Conservation (phyloP, 2,113 vertebrate species). For the Microcebus tavaratra region DNA sequence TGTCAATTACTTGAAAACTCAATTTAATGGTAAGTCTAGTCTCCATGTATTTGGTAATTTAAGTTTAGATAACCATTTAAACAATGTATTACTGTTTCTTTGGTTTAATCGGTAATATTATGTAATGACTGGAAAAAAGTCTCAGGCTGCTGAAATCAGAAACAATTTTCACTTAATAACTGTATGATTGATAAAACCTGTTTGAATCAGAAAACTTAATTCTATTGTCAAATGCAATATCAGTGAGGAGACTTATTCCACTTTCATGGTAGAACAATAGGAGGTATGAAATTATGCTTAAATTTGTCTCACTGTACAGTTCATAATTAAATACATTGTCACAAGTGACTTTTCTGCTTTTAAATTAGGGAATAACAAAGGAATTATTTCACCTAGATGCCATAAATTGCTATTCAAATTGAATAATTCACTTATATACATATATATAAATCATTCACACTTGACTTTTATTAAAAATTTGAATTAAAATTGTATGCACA, state of each 20-base stretch:
- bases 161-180: conserved; percentile 33
- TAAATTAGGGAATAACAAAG: conserved; percentile 37
- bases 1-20: conserved; percentile 33
- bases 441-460: background rate
- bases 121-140: background rate
- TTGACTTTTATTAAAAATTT: conserved; percentile 14
- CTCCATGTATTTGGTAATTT: background rate
- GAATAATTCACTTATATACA: background rate
- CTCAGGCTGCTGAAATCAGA: background rate
- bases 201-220: conserved; percentile 58
- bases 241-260: background rate
- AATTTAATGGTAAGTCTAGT: background rate
- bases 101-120: conserved; percentile 4
- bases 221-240: background rate
- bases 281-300: conserved; percentile 6
- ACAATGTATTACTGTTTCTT: background rate
- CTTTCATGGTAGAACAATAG: conserved; percentile 49
- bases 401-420: conserved; percentile 20
- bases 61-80: background rate
- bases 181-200: conserved; percentile 28
- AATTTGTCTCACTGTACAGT: conserved; percentile 29
- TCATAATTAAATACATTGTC: conserved; percentile 41
- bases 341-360: conserved; percentile 42
- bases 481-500: background rate
- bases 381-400: background rate